Base-by-base conservation (phyloP, 2,888 invertebrate species). In the Troides helena region DNA sequence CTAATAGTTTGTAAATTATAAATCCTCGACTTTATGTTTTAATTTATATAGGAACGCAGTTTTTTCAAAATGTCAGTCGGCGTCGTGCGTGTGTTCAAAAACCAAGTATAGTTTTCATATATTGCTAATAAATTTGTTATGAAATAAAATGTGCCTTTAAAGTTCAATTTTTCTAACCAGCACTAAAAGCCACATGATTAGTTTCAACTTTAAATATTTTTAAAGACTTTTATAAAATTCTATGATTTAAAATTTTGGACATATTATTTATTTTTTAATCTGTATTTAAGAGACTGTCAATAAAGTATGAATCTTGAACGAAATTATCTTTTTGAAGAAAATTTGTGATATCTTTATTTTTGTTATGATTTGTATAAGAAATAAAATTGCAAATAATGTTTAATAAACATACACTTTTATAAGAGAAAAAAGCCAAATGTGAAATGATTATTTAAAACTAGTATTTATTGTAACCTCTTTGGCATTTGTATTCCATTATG, bases 401-500 rank as follows among this genome's bases (percentile, higher is more conserved):
- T 50, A 21, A 68, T n/a, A 21, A 57, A 58, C 30, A 39, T 56
- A 25, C 57, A 25, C 43, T 57, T 5, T 62, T 43, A 25, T 18
- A 17, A 46, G 8, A 36, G 17, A 23, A 25, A 39, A n/a, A 8
- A 18, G 36, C 5, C 21, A 39, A 62, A 69, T 59, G 61, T 71
- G 50, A 68, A 67, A 62, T 57, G 14, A 18, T 46, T 60, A 61
- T 43, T n/a, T 65, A 62, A 65, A 59, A 56, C 39, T 56, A 12
- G 58, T 39, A 61, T 56, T 43, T 63, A 25, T 60, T 21, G 60
- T 75, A 75, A 73, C 74, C 73, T 74, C 68, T 69, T 68, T 58
- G 71, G 39, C 53, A 46, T 62, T 68, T 78, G 76, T 77, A 77
- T 77, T 78, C 67, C 65, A 73, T 81, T 77, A 92, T 92, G 92